Conservation (phyloP, 2,113 vertebrate genomes). For the Barbus barbus region DNA sequence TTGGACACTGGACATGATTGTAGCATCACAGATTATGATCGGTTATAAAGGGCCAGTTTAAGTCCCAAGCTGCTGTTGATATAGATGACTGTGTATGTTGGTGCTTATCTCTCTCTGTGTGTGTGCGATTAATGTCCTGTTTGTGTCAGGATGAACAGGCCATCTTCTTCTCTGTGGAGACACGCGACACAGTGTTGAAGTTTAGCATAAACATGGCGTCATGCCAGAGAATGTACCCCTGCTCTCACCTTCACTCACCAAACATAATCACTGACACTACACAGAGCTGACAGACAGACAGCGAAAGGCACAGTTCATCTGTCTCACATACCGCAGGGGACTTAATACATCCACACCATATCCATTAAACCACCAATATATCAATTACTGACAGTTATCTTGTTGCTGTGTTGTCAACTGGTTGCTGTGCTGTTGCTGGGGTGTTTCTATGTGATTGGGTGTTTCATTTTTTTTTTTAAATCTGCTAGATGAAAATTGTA, state of each 20-base stretch:
- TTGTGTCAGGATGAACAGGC: slow-evolving; percentile 24
- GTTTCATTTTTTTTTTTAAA: too few relatives aligned
- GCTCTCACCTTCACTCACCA: slow-evolving; percentile 26
- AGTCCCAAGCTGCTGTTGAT: not conserved
- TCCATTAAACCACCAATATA: too few relatives aligned
- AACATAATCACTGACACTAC: slow-evolving; percentile 24
- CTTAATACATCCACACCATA: not conserved
- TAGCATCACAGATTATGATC: not conserved
- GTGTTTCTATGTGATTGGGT: too few relatives aligned
- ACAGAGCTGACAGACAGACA: slow-evolving; percentile 20
- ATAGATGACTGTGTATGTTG: not conserved
- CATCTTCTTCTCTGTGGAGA: slow-evolving; percentile 34
- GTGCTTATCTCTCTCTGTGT: not conserved
- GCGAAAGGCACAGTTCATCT: not conserved
- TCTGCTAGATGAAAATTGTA: too few relatives aligned
- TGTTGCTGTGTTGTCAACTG: too few relatives aligned
- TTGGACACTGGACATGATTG: not conserved
- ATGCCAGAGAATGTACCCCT: slow-evolving; percentile 41
- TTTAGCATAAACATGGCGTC: slow-evolving; percentile 42
- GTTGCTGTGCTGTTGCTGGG: too few relatives aligned
- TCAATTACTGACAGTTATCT: too few relatives aligned
- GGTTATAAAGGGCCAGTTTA: not conserved
- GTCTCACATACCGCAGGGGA: not conserved
- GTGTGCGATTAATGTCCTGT: not conserved
- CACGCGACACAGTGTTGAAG: slow-evolving; percentile 16